Evolutionary conservation across 2,113 vertebrate species (phyloP).

Genomic region (Peromyscus polionotus): DNA sequence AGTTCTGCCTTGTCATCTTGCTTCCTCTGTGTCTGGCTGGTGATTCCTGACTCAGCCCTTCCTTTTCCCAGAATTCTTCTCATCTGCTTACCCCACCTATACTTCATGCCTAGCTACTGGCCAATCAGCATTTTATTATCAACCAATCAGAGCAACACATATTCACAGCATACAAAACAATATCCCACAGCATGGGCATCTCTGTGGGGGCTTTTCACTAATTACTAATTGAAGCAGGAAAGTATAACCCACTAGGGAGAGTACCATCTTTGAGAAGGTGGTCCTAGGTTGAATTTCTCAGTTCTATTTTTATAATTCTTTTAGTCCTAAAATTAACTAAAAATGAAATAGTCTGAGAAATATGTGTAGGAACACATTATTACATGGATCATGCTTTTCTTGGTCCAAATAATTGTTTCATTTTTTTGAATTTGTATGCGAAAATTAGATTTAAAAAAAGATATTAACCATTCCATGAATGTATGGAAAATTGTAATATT

Average conservation of each 20-base stretch:
- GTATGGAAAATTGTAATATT: background rate
- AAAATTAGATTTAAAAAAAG: background rate
- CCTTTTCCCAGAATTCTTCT: too few species aligned
- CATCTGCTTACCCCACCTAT: too few species aligned
- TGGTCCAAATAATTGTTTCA: background rate
- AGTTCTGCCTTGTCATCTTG: too few species aligned
- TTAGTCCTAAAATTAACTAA: constrained; percentile 1
- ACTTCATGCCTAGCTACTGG: too few species aligned
- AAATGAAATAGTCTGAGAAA: background rate
- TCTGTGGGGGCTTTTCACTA: background rate
- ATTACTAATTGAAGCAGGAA: background rate
- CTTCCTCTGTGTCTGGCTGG: too few species aligned
- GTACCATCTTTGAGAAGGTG: background rate
- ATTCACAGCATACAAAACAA: too few species aligned
- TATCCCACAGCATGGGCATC: background rate
- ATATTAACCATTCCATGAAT: background rate
- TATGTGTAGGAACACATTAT: background rate
- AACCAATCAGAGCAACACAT: too few species aligned
- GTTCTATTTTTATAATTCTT: background rate
- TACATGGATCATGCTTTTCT: background rate
- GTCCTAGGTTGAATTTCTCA: background rate
- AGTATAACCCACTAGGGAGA: background rate
- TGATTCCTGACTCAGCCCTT: too few species aligned
- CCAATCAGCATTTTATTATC: too few species aligned
- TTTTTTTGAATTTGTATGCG: background rate